Evolutionary conservation across 2,113 vertebrate species (phyloP), one percentile per base, ranked within the genome.

Genomic region (Amphiprion ocellaris): DNA sequence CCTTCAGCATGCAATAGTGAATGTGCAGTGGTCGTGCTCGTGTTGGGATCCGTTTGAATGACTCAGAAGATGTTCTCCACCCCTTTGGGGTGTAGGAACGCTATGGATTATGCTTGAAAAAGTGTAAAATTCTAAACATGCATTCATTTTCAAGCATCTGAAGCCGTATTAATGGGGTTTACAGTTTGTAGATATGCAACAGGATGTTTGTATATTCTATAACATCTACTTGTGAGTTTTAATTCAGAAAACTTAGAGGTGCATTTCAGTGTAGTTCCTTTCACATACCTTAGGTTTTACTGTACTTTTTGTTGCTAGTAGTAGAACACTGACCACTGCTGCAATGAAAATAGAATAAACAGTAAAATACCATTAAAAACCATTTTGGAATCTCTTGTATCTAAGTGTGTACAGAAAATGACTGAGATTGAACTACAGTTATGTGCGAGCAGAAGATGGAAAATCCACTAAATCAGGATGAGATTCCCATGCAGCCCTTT

Each of bases 381-480:
- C 37, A 70, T 74, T 72, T 60, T 56, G 53, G 47, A 79, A 46
- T 69, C 54, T 46, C 24, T 28, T 74, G 4, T 52, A 37, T 78
- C 47, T 74, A 65, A 4, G 12, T 72, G 30, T 76, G 50, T 55
- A 66, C 26, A 72, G 44, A 74, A 60, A 71, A 24, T 58, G 60
- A 77, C 75, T 78, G 30, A 69, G 68, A 81, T 46, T 55, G 67
- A 77, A 56, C 47, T 81, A 28, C 44, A 62, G 50, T 64, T 66
- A 63, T 61, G 65, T 21, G 55, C 47, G 14, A 47, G 64, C 41
- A 77, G 49, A 74, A 80, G 58, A 84, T 75, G 74, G 65, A 91
- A 91, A 89, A 82, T 79, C 15, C 2, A 66, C 49, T 74, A 77
- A 85, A 84, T 91, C 78, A 87, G 44, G 50, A 10, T 53, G 61